Conservation (phyloP, 2,888 invertebrate species). For the Apodemia duryi region DNA sequence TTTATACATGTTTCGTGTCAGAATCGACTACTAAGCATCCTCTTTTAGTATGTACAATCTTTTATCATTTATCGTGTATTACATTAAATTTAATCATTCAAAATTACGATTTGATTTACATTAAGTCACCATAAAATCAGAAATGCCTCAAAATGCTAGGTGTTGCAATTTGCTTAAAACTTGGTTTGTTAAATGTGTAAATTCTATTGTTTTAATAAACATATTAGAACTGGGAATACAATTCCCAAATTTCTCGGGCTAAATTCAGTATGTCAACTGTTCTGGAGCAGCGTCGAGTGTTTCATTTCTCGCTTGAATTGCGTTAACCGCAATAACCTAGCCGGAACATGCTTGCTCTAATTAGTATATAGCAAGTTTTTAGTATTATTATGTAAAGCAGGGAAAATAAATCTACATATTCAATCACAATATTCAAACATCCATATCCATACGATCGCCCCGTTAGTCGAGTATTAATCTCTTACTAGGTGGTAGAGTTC, state of each 20-base stretch:
- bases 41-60: too few species aligned
- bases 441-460: too few species aligned
- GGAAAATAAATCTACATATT: too few species aligned
- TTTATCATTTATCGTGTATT: too few species aligned
- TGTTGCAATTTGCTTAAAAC: neutral
- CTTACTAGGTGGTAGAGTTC: too few species aligned
- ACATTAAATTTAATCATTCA: too few species aligned
- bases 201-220: constrained; percentile 13
- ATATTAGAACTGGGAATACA: constrained; percentile 2
- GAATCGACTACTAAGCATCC: too few species aligned
- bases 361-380: neutral
- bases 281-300: neutral
- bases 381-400: neutral
- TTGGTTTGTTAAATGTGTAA: constrained; percentile 8
- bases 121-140: neutral
- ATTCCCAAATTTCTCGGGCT: constrained; percentile 5
- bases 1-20: too few species aligned
- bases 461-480: too few species aligned
- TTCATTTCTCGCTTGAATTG: constrained; percentile 9
- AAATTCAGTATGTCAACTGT: neutral
- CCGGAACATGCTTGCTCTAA: constrained; percentile 16
- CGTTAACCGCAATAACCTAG: constrained; percentile 9
- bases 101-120: too few species aligned
- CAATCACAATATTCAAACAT: too few species aligned
- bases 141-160: neutral